Evolutionary conservation across 2,888 invertebrate species (phyloP).

Genomic region (Julus scandinavius): DNA sequence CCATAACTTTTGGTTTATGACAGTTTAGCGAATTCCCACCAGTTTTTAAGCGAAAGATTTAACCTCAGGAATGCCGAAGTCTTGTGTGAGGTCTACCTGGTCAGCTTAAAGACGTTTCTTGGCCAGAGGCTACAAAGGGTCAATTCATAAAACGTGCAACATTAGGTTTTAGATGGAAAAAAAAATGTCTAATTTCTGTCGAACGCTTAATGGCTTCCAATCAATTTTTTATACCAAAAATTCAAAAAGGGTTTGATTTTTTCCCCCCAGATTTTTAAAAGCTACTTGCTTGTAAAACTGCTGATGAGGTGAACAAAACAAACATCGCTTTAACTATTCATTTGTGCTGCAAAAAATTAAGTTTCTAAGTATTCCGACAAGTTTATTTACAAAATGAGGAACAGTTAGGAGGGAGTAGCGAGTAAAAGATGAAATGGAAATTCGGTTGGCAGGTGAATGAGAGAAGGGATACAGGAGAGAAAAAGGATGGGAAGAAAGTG

Average conservation of each 20-base stretch:
- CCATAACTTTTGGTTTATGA: conserved; percentile 33
- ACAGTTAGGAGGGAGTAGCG: too few relatives aligned
- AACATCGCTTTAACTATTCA: background rate
- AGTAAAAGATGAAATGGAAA: too few relatives aligned
- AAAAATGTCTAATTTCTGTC: background rate
- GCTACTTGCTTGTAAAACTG: background rate
- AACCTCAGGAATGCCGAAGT: conserved; percentile 30
- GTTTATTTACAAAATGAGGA: too few relatives aligned
- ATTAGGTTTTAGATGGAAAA: background rate
- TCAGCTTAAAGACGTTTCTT: background rate
- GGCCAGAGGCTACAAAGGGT: conserved; percentile 6
- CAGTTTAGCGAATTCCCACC: conserved; percentile 33
- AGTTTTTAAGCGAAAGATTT: conserved; percentile 26
- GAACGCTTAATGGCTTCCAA: conserved; percentile 25
- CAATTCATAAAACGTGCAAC: conserved; percentile 33
- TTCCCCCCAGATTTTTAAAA: background rate
- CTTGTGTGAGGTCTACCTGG: conserved; percentile 4
- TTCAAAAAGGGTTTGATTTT: background rate
- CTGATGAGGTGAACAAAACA: background rate
- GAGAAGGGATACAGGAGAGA: too few relatives aligned
- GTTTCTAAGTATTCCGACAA: too few relatives aligned
- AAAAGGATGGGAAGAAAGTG: too few relatives aligned
- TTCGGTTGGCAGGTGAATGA: too few relatives aligned
- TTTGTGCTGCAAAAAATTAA: background rate
- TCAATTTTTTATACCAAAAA: background rate